Evolutionary conservation across 2,888 invertebrate genomes (phyloP), one percentile per base, ranked within the genome.

Genomic region (Tetragnatha montana): DNA sequence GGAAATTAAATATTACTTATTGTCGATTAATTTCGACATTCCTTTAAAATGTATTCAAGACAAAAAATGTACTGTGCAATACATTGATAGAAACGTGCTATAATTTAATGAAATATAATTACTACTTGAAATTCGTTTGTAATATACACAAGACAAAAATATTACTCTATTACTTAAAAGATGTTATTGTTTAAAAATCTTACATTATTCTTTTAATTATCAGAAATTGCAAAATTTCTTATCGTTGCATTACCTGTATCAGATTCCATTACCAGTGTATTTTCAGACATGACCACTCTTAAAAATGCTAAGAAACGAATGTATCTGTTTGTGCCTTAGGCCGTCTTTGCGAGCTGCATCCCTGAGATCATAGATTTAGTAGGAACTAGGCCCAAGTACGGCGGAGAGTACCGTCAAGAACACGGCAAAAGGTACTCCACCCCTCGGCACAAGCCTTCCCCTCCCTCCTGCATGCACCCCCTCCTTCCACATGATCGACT

Each of bases 301-400:
- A 73, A 49, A 21, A 79, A 49, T 76, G 69, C 69, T 76, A 85
- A 71, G 70, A 35, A 80, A 71, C 60, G 79, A 86, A 68, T 88
- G 80, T 89, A 80, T 89, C 81, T 89, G 81, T 85, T 90, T 91
- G 85, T 88, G 88, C 88, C 81, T 85, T 93, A 99, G 98, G 99
- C 99, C 96, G 98, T 99, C 96, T 99, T 99, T 96, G 99, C 99
- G 95, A 98, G 98, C 96, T 99, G 98, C 97, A 98, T 99, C 95
- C 99, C 99, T 95, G 99, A 99, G 96, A 99, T 99, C 95, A 98
- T 98, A 95, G 99, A 99, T 96, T 97, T 99, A 95, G 97, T 99
- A 95, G 98, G 98, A 95, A 98, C 98, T 95, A 97, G 99, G 95
- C 97, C 98, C 96, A 98, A 99, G 96, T 99, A 99, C 96, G 98